A percentile compares a stretch with the other conserved stretches of the same genome.
Evolutionary conservation across 2,113 vertebrate genomes (phyloP).

Genomic region (Clarias macrocephalus): DNA sequence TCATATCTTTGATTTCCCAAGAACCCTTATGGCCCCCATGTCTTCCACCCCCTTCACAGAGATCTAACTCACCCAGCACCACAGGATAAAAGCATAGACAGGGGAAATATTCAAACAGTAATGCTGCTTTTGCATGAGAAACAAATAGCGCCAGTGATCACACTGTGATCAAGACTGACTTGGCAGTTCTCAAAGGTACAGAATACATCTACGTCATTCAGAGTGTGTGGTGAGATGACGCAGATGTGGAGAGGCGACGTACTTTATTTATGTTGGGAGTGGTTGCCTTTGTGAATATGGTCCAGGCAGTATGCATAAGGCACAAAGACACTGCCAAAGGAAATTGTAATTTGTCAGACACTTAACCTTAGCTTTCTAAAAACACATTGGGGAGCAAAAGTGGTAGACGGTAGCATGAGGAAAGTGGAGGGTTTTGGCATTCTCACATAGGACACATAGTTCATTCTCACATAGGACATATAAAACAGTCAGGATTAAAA

Average conservation of each 20-base stretch:
- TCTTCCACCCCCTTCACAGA: conserved; percentile 35
- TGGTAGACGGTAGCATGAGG: background rate
- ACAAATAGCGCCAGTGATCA: conserved; percentile 61
- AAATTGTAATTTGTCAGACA: conserved; percentile 49
- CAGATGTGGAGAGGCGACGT: conserved; percentile 12
- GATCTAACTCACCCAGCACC: conserved; percentile 46
- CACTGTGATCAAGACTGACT: conserved; percentile 65
- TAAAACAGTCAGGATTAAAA: background rate
- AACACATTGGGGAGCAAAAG: background rate
- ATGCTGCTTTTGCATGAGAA: conserved; percentile 54
- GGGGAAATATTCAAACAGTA: conserved; percentile 68
- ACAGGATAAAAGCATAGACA: conserved; percentile 61
- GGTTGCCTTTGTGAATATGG: conserved; percentile 43
- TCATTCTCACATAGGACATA: background rate
- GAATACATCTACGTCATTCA: conserved; percentile 57
- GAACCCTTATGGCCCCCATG: conserved; percentile 10
- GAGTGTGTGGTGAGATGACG: conserved; percentile 23
- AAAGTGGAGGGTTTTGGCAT: background rate
- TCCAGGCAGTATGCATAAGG: conserved; percentile 39
- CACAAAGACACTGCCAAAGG: conserved; percentile 40
- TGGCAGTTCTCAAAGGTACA: conserved; percentile 47
- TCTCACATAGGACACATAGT: background rate
- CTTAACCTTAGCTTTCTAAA: conserved; percentile 39
- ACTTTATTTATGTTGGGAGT: conserved; percentile 39
- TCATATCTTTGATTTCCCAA: conserved; percentile 28